phyloP scores from a whole-genome alignment of 2,113 vertebrate genomes.

The Microcebus lehilahytsara region DNA sequence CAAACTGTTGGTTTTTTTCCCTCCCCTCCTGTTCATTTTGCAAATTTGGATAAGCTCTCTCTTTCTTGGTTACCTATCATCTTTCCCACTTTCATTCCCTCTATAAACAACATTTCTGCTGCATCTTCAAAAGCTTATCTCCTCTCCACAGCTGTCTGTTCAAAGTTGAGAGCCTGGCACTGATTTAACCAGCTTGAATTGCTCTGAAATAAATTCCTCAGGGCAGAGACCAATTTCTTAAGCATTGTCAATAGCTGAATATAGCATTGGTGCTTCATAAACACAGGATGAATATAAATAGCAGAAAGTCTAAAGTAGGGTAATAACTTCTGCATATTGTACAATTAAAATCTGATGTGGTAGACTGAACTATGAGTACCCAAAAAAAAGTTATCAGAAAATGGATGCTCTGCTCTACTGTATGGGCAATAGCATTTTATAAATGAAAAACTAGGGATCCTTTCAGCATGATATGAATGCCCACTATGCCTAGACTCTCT shows the following conservation, averaged over 20 bases:
- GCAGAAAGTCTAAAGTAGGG: neutral
- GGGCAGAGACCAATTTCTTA: constrained; percentile 63
- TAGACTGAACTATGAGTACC: neutral
- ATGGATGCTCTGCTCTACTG: neutral
- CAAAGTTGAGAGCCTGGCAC: constrained; percentile 66
- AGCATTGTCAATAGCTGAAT: constrained; percentile 55
- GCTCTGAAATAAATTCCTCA: constrained; percentile 74
- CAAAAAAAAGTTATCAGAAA: neutral
- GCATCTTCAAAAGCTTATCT: constrained; percentile 77
- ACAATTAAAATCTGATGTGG: constrained; percentile 39
- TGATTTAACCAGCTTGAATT: constrained; percentile 73
- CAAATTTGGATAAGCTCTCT: constrained; percentile 26
- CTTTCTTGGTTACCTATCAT: constrained; percentile 47
- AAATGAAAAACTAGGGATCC: neutral
- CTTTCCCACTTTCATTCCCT: constrained; percentile 28
- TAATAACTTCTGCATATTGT: constrained; percentile 1
- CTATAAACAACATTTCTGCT: constrained; percentile 53
- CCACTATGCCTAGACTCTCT: neutral
- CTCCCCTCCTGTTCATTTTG: neutral
- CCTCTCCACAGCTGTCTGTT: constrained; percentile 71
- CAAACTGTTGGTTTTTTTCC: neutral
- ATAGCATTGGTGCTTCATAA: constrained; percentile 30
- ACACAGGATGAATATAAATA: constrained; percentile 57
- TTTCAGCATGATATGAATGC: neutral
- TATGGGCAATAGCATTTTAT: neutral